These are phyloP conservation scores for Cichlasoma orientale DNA, from an alignment of 2,797 vertebrate species.

Conservation along the genomic window DNA sequence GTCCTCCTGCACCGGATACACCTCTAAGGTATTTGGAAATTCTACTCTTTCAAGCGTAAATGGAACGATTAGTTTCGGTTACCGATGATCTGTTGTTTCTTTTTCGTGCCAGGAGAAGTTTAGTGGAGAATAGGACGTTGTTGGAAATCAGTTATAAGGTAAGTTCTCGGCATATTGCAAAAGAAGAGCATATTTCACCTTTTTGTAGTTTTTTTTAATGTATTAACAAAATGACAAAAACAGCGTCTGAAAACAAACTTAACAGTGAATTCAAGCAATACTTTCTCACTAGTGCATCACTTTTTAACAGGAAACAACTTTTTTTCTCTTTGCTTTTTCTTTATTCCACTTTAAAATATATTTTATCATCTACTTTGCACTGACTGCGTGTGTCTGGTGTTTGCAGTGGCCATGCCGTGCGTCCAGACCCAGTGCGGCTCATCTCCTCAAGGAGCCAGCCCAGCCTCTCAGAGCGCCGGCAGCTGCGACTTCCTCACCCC, in stretches of 20 bases:
- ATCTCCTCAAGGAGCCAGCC: conserved; percentile 96
- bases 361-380: no score
- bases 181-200: not conserved
- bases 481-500: conserved; percentile 97
- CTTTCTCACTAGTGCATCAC: no score
- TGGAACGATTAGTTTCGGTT: not conserved
- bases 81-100: conserved; percentile 2
- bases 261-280: not conserved
- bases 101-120: not conserved
- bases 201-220: not conserved
- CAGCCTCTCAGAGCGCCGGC: conserved; percentile 91
- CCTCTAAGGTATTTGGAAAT: conserved; percentile 28
- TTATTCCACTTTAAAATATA: no score
- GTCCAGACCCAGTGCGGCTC: conserved; percentile 97
- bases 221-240: not conserved
- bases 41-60: not conserved
- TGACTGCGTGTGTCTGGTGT: conserved; percentile 18
- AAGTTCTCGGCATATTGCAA: not conserved
- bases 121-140: not conserved
- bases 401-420: conserved; percentile 92
- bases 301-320: no score
- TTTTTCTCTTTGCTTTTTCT: no score
- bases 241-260: not conserved
- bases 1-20: conserved; percentile 1
- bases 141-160: conserved; percentile 25